Base-by-base conservation (phyloP, 1,140 invertebrate genomes). In the Nasonia giraulti region DNA sequence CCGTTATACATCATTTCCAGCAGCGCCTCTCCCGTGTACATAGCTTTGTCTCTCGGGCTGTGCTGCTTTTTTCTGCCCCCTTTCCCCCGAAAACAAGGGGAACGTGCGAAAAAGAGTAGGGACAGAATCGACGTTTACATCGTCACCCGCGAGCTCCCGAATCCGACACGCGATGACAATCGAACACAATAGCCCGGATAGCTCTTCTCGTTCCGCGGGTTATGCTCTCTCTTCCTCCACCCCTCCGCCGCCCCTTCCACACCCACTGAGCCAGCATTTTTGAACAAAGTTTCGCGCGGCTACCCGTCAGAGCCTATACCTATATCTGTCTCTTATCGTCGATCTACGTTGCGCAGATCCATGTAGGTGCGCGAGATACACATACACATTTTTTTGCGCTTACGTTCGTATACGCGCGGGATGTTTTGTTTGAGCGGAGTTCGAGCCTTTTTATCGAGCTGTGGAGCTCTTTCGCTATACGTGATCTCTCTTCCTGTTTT, bases 1-100 rank as follows among this genome's bases (percentile, higher is more conserved):
- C 75, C 66, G 77, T 80, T 84, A 74, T 84, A 84, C 47, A 66
- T 84, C 68, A 84, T 84, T 80, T 84, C 69, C 17, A 79, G n/a
- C 17, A 47, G 27, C 31, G n/a, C 40, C 73, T 77, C 69, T 68
- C n/a, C 12, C 50, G 27, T 27, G 27, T 27, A 27, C 27, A 27
- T 27, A 27, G 33, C 8, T 55, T 75, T 75, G 6, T 62, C n/a
- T 62, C 40, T 31, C 20, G 31, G 23, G 23, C 73, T 4, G 73
- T 40, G 14, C 37, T 74, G 4, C 17, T 55, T 80, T 80, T 80
- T n/a, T 37, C 62, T n/a, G 33, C 4, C 66, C 37, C 66, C 71
- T 80, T 80, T 40, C 7, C n/a, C n/a, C 33, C 12, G 5, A 27
- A 71, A 80, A 80, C 33, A 80, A 33, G 12, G 44, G 44, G 12